These are phyloP conservation scores for Girardia tigrina DNA, from an alignment of 2,888 invertebrate genomes.

Conservation along the genomic window DNA sequence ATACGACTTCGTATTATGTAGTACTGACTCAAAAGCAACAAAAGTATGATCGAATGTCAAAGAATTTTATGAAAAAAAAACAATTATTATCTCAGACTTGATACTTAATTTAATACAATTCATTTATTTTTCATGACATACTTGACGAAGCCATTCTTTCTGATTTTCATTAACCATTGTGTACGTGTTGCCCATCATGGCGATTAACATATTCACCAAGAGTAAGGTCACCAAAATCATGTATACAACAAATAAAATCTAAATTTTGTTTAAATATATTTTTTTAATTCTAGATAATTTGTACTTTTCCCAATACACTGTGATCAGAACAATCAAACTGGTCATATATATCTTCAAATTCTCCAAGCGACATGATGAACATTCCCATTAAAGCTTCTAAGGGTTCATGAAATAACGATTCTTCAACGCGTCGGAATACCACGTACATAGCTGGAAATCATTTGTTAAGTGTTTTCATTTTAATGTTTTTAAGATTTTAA, in stretches of 20 bases:
- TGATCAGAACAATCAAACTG: slow-evolving; percentile 76
- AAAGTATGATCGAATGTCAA: too few species aligned
- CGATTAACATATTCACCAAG: slow-evolving; percentile 90
- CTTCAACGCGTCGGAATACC: slow-evolving; percentile 45
- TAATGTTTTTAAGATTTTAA: too few species aligned
- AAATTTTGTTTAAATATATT: slow-evolving; percentile 35
- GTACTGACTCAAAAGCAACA: too few species aligned
- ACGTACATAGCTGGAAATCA: slow-evolving; percentile 49
- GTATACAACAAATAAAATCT: slow-evolving; percentile 73
- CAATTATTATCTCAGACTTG: too few species aligned
- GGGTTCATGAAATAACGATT: slow-evolving; percentile 55
- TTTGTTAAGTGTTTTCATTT: too few species aligned
- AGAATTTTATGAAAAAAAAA: too few species aligned
- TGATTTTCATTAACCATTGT: slow-evolving; percentile 80
- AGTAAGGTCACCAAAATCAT: slow-evolving; percentile 90
- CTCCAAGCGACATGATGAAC: slow-evolving; percentile 93
- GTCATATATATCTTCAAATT: slow-evolving; percentile 82
- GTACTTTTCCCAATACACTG: slow-evolving; percentile 64
- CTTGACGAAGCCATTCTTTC: slow-evolving; percentile 90
- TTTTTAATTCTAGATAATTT: background rate
- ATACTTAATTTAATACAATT: too few species aligned
- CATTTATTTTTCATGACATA: too few species aligned
- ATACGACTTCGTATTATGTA: too few species aligned
- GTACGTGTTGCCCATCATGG: slow-evolving; percentile 99
- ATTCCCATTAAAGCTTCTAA: slow-evolving; percentile 89